Conservation (phyloP, 1,140 invertebrate species). For the Diachasmimorpha longicaudata region DNA sequence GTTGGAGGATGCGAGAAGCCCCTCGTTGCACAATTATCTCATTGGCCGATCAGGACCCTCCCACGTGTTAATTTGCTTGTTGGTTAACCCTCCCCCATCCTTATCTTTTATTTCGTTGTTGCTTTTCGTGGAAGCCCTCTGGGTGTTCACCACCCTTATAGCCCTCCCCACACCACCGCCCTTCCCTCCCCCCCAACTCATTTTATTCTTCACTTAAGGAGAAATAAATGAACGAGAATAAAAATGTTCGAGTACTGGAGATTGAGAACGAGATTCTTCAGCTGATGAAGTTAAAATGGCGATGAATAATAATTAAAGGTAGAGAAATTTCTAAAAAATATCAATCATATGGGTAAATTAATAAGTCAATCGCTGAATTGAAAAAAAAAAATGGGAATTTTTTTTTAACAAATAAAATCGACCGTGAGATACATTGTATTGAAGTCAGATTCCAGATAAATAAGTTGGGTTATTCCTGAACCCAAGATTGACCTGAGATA, state of each 20-base stretch:
- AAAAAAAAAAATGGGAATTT: not conserved
- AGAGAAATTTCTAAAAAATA: not conserved
- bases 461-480: conserved; percentile 21
- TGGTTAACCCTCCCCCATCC: conserved; percentile 51
- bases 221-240: not conserved
- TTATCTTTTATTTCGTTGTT: conserved; percentile 31
- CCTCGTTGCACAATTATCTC: conserved; percentile 53
- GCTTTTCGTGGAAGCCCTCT: conserved; percentile 32
- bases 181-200: conserved; percentile 7
- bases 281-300: not conserved
- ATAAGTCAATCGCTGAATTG: too few relatives aligned
- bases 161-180: conserved; percentile 10
- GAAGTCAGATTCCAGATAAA: not conserved
- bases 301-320: not conserved
- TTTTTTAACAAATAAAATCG: conserved; percentile 7
- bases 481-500: conserved; percentile 5
- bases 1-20: conserved; percentile 20
- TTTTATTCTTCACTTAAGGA: conserved; percentile 19
- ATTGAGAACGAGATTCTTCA: conserved; percentile 20
- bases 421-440: conserved; percentile 10
- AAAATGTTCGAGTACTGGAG: not conserved
- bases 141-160: conserved; percentile 19
- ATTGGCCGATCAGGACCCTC: conserved; percentile 53
- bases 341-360: not conserved
- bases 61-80: conserved; percentile 64